Evolutionary conservation across 2,888 invertebrate species (phyloP), one percentile per base, ranked within the genome.

Genomic region (Yponomeuta sedellus): DNA sequence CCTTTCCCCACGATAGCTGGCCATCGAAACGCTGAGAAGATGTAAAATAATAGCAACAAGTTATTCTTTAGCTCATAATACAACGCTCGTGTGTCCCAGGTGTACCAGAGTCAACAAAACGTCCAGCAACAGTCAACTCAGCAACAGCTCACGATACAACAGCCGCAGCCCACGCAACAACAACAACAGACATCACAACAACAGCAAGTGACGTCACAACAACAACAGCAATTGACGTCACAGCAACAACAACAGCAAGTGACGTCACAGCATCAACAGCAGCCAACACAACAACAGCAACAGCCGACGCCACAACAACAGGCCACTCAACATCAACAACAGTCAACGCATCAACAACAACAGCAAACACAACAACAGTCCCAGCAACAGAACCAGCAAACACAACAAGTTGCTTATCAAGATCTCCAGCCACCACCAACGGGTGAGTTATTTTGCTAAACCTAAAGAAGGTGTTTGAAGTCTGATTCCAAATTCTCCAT

Each of bases 71-170:
- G 28, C 28, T 28, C 28, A 34, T 34, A 34, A 34, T 34, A 34
- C 8, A 34, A 8, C 34, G 34, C 34, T 8, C 34, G 34, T 34
- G 28, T 89, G 81, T 88, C 88, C 74, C 92, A 70, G 85, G 66
- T 79, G 70, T 65, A 40, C 61, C 84, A 80, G 66, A 79, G 75
- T 28, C 85, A 85, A 22, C 79, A 0, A 72, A 79, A 64, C n/a
- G 52, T 44, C 16, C 61, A 62, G 44, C 44, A 40, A 10, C 73
- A 72, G 0, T 65, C 59, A 40, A 44, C 71, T 34, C 69, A 71
- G 11, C 70, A 70, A 20, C 20, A 65, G 10, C 25, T 28, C 16
- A 12, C 16, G 34, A 22, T 25, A 58, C 64, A 56, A 25, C 56
- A 56, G 28, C 56, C n/a, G 4, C 64, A 16, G 58, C 64, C n/a